Evolutionary conservation across 2,797 vertebrate species (phyloP), one percentile per base, ranked within the genome.

Genomic region (Fistularia commersonii): DNA sequence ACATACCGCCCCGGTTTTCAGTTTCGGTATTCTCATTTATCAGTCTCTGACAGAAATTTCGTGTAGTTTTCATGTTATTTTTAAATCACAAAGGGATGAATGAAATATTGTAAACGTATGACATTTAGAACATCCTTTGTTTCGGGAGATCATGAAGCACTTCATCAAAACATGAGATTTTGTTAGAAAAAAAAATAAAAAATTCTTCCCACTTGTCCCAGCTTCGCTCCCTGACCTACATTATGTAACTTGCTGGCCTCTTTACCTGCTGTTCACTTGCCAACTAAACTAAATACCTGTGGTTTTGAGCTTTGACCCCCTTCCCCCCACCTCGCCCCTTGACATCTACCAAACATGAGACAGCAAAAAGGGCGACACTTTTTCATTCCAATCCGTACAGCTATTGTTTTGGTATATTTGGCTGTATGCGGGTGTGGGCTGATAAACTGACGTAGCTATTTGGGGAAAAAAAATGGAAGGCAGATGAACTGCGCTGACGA

Each of bases 191-290:
- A 48, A 48, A 36, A 50, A 40, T 39, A 36, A 36, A 11, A 7
- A 8, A n/a, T 47, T 15, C 23, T 57, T 31, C 40, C 6, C 13
- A 61, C 76, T 66, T 44, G 45, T 57, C 34, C 55, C 62, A 47
- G 55, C 41, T 35, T 41, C 7, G 8, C 61, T 39, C 49, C 51
- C 39, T 71, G 61, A 81, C 62, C 53, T 11, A 71, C 43, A 75
- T 87, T 76, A 82, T 73, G 73, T 57, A 84, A 83, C 56, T 35
- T 50, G 35, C 35, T 65, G 48, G 40, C 51, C 45, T 55, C 57
- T 58, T 33, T 62, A 79, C 77, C 74, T 75, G 65, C 45, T 52
- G 45, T 35, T 63, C 54, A 56, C 32, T 43, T 43, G 38, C 38
- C 37, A 23, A 12, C 34, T 45, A 40, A 41, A 56, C 38, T 11